Evolutionary conservation across 1,140 invertebrate genomes (phyloP).

Genomic region (Trichonephila inaurata): DNA sequence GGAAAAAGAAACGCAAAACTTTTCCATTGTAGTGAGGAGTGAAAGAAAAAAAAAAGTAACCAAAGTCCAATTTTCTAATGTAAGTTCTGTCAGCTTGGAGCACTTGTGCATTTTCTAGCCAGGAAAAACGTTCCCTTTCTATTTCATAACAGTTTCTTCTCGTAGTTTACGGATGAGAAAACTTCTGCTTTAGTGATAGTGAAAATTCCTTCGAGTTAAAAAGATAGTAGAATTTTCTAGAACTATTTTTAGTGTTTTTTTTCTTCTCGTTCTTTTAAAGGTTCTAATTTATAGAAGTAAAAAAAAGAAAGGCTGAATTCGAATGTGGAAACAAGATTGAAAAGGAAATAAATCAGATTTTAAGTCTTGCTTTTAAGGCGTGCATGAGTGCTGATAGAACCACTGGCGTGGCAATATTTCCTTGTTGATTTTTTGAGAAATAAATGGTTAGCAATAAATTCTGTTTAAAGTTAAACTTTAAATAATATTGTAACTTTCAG

Average conservation of each 20-base stretch:
- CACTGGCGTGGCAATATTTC: too few relatives aligned
- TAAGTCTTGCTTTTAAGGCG: too few relatives aligned
- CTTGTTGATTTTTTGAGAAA: too few relatives aligned
- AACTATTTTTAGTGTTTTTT: slow-evolving; percentile 4
- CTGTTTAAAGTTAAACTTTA: too few relatives aligned
- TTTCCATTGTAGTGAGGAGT: background rate
- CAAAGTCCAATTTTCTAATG: slow-evolving; percentile 41
- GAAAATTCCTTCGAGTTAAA: slow-evolving; percentile 15
- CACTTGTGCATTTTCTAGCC: slow-evolving; percentile 19
- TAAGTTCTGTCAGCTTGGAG: slow-evolving; percentile 29
- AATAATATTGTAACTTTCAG: too few relatives aligned
- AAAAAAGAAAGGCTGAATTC: background rate
- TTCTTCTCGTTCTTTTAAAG: background rate
- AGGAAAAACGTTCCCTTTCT: slow-evolving; percentile 10
- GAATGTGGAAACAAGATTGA: background rate
- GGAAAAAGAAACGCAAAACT: slow-evolving; percentile 11
- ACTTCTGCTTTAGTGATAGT: slow-evolving; percentile 2
- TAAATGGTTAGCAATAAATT: too few relatives aligned
- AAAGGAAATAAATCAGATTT: background rate
- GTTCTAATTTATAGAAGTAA: background rate
- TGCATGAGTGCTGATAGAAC: too few relatives aligned
- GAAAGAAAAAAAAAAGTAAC: slow-evolving; percentile 11
- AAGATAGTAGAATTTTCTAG: slow-evolving; percentile 15
- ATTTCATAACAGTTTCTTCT: slow-evolving; percentile 34
- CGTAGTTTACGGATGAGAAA: background rate